Base-by-base conservation (phyloP, 2,113 vertebrate genomes). In the Bubalus kerabau region DNA sequence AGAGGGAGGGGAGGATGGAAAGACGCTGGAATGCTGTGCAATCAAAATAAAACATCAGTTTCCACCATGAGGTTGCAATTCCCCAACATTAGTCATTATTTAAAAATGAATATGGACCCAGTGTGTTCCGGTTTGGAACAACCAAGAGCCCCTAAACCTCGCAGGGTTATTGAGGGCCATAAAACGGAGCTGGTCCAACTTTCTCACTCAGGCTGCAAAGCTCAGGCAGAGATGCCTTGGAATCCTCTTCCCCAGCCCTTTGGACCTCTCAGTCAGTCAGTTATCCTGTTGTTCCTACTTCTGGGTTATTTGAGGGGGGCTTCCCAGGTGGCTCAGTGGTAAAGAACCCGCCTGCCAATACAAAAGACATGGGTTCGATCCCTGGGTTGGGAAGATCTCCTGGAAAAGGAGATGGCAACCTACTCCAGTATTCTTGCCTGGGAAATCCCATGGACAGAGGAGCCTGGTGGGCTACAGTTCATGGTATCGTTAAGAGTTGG, bases 1-100 rank as follows among this genome's bases (percentile, higher is more conserved):
- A 0, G 99, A 99, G 16, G 98, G 99, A 98, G 99, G 99, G 23
- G 99, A 99, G 36, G 98, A 99, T 50, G 99, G 99, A 97, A 99
- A 99, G 96, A 99, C 81, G 8, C 98, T 99, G 98, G 99, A 99
- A 98, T 99, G 99, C 99, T 99, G 98, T 87, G 92, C 90, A 97
- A 97, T 96, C 94, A 97, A 91, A 98, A 96, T 26, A 97, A 97
- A 91, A 96, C 40, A 71, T 90, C 21, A 94, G 16, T 52, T 93
- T 90, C 92, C 62, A 54, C 57, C 52, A 64, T 59, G 23, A 87
- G 21, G 60, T 96, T 87, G 91, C 32, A 56, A 62, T 71, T 90
- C 52, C 59, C 43, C 6, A 1, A 24, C 48, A 54, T 59, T 16
- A 62, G 71, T 57, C 67, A 56, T 91, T 64, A 81, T 81, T 92